Evolutionary conservation across 2,113 vertebrate genomes (phyloP), one percentile per base, ranked within the genome.

Genomic region (Jacana jacana): DNA sequence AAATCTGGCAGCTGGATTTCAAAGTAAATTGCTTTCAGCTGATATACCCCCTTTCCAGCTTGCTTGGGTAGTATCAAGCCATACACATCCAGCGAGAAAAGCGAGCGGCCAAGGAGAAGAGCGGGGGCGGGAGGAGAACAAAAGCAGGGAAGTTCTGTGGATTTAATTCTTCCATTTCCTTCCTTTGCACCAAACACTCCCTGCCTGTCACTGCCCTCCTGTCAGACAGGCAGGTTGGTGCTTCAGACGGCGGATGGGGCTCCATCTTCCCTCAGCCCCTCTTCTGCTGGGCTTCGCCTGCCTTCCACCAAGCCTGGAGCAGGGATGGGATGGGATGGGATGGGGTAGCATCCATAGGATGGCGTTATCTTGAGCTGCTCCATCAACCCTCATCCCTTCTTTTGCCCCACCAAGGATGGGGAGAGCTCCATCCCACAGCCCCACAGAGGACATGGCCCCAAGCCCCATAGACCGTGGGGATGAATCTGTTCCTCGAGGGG

Each of bases 11-110:
- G 99, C 98, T 99, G 99, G 97, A 97, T 98, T 98, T 98, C 57
- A 97, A 98, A 98, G 98, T 97, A 99, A 99, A 99, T 99, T 99
- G 99, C 98, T 99, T 99, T 99, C 99, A 99, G 99, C 99, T 99
- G 99, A 99, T 99, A 98, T 94, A 97, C 98, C 98, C 98, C 92
- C 87, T 98, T 98, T 98, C 98, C 98, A 98, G 98, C 98, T 97
- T 98, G 98, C 98, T 98, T 98, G 99, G 98, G 98, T 98, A 98
- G 98, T 98, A 98, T 98, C 98, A 98, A 98, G 98, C 98, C 98
- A 97, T 98, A 98, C 97, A 97, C 44, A 87, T 94, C 92, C 97
- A 94, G 78, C 20, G 2, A 98, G 90, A 88, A 48, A 86, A 93
- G 88, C 1, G 6, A 85, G 86, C 22, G 44, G 91, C 93, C 96